Conservation (phyloP, 2,888 invertebrate species). For the Periphyllus acericola region DNA sequence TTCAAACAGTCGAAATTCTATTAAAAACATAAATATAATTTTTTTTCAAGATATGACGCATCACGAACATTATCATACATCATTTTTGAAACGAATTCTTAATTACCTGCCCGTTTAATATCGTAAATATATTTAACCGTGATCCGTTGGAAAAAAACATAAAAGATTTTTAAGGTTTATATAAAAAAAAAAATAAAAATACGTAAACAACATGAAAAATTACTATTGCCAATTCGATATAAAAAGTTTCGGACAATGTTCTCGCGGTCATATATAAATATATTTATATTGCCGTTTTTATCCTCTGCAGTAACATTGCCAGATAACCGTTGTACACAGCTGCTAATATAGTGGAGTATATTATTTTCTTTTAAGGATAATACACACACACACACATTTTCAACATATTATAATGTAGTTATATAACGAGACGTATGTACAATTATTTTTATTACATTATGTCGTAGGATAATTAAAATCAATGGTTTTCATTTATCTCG, state of each 20-base stretch:
- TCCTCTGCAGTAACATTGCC: not conserved
- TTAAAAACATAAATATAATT: no score
- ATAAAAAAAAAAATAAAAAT: not conserved
- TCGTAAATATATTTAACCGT: not conserved
- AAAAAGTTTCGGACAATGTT: slow-evolving; percentile 1
- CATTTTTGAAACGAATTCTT: not conserved
- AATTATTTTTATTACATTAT: not conserved
- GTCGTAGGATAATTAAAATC: not conserved
- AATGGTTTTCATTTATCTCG: not conserved
- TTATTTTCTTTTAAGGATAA: not conserved
- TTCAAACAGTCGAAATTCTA: no score
- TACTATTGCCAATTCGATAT: not conserved
- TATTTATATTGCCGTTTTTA: not conserved
- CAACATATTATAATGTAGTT: not conserved
- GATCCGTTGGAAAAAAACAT: not conserved
- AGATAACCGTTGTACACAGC: not conserved
- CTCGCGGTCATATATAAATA: not conserved
- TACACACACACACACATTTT: not conserved
- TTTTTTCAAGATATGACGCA: not conserved
- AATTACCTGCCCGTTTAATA: not conserved
- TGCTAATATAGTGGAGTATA: not conserved
- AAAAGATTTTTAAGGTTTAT: not conserved
- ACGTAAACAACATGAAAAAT: not conserved
- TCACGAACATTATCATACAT: not conserved
- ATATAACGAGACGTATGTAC: not conserved